Base-by-base conservation (phyloP, 2,797 vertebrate species). In the Molossus alvarezi region DNA sequence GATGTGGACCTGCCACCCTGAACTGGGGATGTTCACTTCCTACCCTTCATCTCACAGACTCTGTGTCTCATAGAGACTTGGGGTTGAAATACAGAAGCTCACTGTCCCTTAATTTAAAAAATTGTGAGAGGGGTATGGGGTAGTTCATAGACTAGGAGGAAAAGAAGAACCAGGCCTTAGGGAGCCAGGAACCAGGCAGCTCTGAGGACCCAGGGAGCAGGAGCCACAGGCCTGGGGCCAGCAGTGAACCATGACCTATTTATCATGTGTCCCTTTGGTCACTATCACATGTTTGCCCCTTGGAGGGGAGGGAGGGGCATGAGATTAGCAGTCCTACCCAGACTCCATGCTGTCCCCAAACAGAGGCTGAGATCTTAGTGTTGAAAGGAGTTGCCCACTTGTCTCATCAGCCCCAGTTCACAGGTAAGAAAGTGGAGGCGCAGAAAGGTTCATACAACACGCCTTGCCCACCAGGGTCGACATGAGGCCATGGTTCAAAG, bases 1-100 rank as follows among this genome's bases (percentile, higher is more conserved):
- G 2, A 0, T 7, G 0, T 4, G 15, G 57, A 27, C n/a, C 48
- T 17, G 9, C 18, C 9, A 0, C 13, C 7, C 15, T 3, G 33
- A 92, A 23, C 79, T n/a, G 5, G 3, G 51, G n/a, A 1, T 12
- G 25, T 13, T 7, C 3, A 1, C 7, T 4, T 20, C 5, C 25
- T 60, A 45, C 23, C 1, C 45, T 77, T 48, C 13, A 3, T 53
- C 14, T 53, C 72, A 5, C 11, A 82, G 23, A 21, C 48, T 3
- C 62, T 91, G 17, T 33, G 25, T 62, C 64, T 13, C 33, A 18
- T 11, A 1, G 10, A 25, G 9, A 20, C 64, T 75, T 25, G 71
- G 13, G 29, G 55, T n/a, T 69, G 18, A 51, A 71, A 53, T 20
- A 55, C 25, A 83, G 79, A 84, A 57, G 71, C 6, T 69, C 6